Conservation (phyloP, 1,140 invertebrate genomes). For the Oncopodura yosiiana region DNA sequence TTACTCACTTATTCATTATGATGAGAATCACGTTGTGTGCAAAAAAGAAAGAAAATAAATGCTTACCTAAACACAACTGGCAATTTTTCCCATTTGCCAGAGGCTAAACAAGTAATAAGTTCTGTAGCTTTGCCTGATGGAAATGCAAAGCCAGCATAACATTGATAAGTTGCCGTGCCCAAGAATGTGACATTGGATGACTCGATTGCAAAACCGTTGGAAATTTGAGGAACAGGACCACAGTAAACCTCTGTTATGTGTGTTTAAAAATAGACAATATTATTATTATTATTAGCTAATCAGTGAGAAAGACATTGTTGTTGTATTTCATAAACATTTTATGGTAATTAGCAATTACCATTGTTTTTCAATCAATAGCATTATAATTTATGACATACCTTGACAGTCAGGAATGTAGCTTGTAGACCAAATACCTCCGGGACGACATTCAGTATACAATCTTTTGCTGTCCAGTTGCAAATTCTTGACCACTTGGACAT, state of each 20-base stretch:
- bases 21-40: not conserved
- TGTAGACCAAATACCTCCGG: constrained; percentile 85
- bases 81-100: constrained; percentile 82
- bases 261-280: no score
- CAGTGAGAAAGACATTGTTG: no score
- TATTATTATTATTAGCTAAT: no score
- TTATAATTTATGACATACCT: constrained; percentile 44
- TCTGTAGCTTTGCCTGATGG: constrained; percentile 75
- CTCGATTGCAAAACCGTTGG: constrained; percentile 91
- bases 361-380: not conserved
- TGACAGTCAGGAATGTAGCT: constrained; percentile 89
- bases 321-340: no score
- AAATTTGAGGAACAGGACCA: constrained; percentile 91
- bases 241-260: constrained; percentile 90
- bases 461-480: constrained; percentile 74
- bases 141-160: constrained; percentile 92
- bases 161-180: constrained; percentile 87
- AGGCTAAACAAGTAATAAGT: constrained; percentile 74
- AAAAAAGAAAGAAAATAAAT: not conserved
- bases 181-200: constrained; percentile 89
- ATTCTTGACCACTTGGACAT: constrained; percentile 88
- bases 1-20: not conserved
- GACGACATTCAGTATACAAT: constrained; percentile 74
- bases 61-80: constrained; percentile 69
- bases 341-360: not conserved